Evolutionary conservation across 2,888 invertebrate species (phyloP).

Genomic region (Papilio elwesi): DNA sequence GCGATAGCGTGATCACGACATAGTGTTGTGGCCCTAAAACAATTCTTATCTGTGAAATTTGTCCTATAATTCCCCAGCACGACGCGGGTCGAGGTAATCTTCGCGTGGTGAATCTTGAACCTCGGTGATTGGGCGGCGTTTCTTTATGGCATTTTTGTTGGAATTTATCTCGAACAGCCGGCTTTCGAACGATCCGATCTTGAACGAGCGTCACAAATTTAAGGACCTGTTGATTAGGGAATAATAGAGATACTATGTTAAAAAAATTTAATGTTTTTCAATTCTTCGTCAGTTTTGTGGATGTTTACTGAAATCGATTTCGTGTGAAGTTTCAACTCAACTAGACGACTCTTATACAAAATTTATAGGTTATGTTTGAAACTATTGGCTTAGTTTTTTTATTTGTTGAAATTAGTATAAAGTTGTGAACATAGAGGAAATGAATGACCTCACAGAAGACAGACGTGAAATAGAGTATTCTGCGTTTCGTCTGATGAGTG

Average conservation of each 20-base stretch:
- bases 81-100: slow-evolving; percentile 61
- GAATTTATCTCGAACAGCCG: slow-evolving; percentile 31
- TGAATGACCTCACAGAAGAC: no score
- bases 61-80: slow-evolving; percentile 64
- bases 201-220: slow-evolving; percentile 20
- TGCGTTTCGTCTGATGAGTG: no score
- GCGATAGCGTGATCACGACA: not conserved
- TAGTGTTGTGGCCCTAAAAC: slow-evolving; percentile 53
- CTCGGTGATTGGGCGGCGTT: slow-evolving; percentile 69
- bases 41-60: slow-evolving; percentile 65
- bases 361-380: no score
- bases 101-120: slow-evolving; percentile 66
- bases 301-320: not conserved
- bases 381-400: no score
- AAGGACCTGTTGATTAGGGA: slow-evolving; percentile 30
- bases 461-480: no score
- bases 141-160: slow-evolving; percentile 53
- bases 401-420: no score
- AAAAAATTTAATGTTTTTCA: not conserved
- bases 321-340: no score
- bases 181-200: not conserved
- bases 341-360: no score
- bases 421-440: no score
- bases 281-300: not conserved
- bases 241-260: not conserved